Conservation (phyloP, 2,113 vertebrate species). For the Colius striatus region DNA sequence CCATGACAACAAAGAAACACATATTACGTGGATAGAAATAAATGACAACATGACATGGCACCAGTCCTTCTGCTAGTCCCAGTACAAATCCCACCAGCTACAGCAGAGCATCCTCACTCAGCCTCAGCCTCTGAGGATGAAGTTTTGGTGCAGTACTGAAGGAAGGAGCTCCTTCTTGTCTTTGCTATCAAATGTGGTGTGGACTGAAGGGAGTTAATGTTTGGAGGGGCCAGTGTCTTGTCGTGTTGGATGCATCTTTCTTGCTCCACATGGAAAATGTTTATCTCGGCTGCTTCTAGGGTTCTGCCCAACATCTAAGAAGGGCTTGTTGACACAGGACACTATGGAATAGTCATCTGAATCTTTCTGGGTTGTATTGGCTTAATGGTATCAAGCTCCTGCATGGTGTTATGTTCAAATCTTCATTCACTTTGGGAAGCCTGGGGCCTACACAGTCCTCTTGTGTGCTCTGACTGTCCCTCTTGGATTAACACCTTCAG, state of each 20-base stretch:
- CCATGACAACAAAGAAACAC: constrained; percentile 15
- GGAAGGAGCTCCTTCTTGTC: neutral
- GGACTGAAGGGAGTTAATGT: neutral
- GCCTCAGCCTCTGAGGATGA: neutral
- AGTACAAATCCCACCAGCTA: neutral
- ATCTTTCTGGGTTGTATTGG: neutral
- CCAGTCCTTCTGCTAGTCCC: neutral
- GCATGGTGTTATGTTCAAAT: neutral
- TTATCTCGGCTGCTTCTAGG: neutral
- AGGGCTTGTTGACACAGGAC: neutral
- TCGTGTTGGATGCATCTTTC: neutral
- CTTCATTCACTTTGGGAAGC: neutral
- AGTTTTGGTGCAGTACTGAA: rapidly evolving
- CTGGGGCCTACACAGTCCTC: neutral
- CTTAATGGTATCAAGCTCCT: neutral
- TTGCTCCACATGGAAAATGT: neutral
- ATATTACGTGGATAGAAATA: neutral
- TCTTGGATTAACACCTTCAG: neutral
- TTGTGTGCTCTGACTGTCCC: neutral
- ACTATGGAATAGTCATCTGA: neutral
- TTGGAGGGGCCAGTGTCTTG: neutral
- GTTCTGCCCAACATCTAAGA: neutral
- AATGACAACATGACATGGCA: neutral
- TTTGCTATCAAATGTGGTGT: rapidly evolving
- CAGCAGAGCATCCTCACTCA: neutral